These are phyloP conservation scores for Endotricha flammealis DNA, from an alignment of 2,888 invertebrate species.

Conservation along the genomic window DNA sequence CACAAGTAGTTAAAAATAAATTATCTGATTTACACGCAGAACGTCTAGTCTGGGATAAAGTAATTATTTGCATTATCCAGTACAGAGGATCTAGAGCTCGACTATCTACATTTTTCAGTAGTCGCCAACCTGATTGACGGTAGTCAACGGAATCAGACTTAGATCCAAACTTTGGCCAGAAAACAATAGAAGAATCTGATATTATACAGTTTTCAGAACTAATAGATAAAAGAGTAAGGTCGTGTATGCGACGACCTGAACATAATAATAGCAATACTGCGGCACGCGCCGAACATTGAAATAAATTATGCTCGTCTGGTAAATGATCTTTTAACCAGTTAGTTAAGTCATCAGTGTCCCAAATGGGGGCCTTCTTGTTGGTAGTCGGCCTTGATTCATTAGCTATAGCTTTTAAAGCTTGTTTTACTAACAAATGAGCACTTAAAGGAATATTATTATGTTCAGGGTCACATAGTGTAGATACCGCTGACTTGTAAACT, in stretches of 20 bases:
- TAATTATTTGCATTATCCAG: no score
- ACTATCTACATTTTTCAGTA: no score
- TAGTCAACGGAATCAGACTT: conserved; percentile 11
- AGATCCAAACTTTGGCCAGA: conserved; percentile 13
- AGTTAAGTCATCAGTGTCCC: conserved; percentile 10
- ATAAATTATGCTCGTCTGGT: conserved; percentile 7
- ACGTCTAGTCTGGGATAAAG: no score
- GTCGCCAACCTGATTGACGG: conserved; percentile 14
- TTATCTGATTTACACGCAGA: no score
- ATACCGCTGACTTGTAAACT: conserved; percentile 8
- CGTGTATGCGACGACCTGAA: conserved; percentile 19
- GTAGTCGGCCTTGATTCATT: no score
- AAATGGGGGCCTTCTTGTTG: conserved; percentile 10
- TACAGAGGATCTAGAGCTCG: no score
- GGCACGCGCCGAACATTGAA: conserved; percentile 11
- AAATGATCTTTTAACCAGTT: conserved; percentile 9
- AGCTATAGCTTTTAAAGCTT: conserved; percentile 10
- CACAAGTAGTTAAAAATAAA: no score
- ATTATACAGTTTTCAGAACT: conserved; percentile 10
- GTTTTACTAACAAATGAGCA: conserved; percentile 5
- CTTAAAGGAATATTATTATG: not conserved
- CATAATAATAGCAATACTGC: conserved; percentile 15
- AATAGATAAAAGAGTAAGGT: conserved; percentile 15
- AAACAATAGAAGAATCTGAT: conserved; percentile 9
- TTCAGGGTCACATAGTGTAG: conserved; percentile 6